Evolutionary conservation across 2,888 invertebrate genomes (phyloP).

Genomic region (Odontocerum albicorne): DNA sequence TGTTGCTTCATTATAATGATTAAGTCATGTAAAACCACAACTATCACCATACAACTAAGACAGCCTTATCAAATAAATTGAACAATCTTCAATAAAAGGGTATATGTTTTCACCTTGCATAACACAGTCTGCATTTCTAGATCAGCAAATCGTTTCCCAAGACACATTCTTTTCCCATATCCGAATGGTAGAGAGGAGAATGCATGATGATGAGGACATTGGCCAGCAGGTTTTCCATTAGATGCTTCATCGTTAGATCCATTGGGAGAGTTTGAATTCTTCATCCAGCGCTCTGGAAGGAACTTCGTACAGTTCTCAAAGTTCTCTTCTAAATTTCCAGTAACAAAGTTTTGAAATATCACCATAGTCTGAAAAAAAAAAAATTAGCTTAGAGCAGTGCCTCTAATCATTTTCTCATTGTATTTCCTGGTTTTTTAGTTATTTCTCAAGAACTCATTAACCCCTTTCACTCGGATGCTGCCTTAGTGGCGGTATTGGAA

Average conservation of each 20-base stretch:
- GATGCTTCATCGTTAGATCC: neutral
- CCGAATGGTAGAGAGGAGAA: conserved; percentile 80
- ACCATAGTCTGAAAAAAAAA: conserved; percentile 72
- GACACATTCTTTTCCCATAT: conserved; percentile 70
- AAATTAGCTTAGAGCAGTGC: no score
- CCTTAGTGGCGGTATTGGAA: no score
- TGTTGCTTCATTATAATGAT: no score
- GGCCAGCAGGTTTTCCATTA: neutral
- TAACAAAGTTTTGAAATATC: conserved; percentile 76
- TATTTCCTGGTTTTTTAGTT: neutral
- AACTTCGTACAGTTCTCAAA: conserved; percentile 64
- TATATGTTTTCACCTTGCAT: conserved; percentile 60
- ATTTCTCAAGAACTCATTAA: neutral
- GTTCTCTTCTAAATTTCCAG: conserved; percentile 69
- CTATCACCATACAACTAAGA: no score
- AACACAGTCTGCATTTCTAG: conserved; percentile 71
- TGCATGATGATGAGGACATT: conserved; percentile 53
- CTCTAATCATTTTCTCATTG: neutral
- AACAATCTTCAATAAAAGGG: no score
- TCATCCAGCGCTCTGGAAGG: conserved; percentile 73
- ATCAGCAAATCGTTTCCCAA: conserved; percentile 75
- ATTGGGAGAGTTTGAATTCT: conserved; percentile 36
- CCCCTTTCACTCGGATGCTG: no score
- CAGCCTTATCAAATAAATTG: no score
- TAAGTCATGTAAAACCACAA: no score